Conservation (phyloP, 2,888 invertebrate species). For the Caenorhabditis macrosperma region DNA sequence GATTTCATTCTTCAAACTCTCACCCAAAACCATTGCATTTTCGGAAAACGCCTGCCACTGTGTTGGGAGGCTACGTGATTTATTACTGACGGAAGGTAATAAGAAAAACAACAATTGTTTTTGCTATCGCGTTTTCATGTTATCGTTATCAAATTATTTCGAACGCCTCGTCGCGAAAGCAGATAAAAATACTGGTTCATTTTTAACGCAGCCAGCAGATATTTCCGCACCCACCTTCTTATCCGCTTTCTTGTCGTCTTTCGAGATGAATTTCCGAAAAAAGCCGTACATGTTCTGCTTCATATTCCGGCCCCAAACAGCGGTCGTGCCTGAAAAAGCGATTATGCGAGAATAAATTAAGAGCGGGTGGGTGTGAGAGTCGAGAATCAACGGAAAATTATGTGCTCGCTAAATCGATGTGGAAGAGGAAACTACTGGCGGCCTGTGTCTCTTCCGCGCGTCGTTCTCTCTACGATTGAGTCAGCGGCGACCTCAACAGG, state of each 20-base stretch:
- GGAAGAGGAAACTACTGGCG: constrained; percentile 29
- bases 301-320: constrained; percentile 4
- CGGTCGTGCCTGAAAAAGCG: too few relatives aligned
- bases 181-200: too few relatives aligned
- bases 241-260: constrained; percentile 42
- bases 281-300: constrained; percentile 46
- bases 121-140: neutral
- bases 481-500: constrained; percentile 3
- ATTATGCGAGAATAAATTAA: neutral
- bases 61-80: neutral
- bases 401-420: constrained; percentile 26
- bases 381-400: constrained; percentile 4
- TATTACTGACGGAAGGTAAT: neutral
- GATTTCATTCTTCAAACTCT: too few relatives aligned
- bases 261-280: constrained; percentile 29
- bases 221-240: constrained; percentile 32
- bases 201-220: too few relatives aligned
- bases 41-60: too few relatives aligned
- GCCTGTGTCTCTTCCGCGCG: constrained; percentile 40
- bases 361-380: neutral
- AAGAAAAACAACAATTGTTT: neutral
- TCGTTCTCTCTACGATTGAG: constrained; percentile 24
- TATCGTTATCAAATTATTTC: neutral
- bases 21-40: too few relatives aligned
- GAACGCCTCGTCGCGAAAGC: too few relatives aligned